phyloP scores from a whole-genome alignment of 2,888 invertebrate species.

The Drosophila kuntzei region DNA sequence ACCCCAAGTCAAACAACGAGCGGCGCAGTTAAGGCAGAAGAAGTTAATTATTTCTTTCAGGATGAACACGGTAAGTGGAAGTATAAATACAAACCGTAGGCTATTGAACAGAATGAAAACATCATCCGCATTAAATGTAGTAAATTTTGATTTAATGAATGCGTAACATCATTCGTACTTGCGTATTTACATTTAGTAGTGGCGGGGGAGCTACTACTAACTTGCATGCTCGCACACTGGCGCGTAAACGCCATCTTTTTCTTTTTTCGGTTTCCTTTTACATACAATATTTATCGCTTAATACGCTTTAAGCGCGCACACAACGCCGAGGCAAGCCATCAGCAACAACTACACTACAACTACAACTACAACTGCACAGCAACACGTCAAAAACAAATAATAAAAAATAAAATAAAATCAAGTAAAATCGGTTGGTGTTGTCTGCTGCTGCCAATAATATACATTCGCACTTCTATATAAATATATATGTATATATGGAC shows the following conservation, averaged over 20 bases:
- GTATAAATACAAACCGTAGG: constrained; percentile 6
- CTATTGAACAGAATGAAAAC: constrained; percentile 19
- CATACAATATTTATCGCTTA: constrained; percentile 77
- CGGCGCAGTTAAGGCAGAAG: constrained; percentile 79
- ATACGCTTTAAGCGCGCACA: constrained; percentile 66
- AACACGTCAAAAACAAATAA: constrained; percentile 57
- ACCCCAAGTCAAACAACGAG: constrained; percentile 61
- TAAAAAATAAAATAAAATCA: constrained; percentile 51
- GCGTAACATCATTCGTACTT: constrained; percentile 30
- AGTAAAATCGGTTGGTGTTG: constrained; percentile 66
- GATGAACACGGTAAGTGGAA: constrained; percentile 84
- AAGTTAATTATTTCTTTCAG: constrained; percentile 84
- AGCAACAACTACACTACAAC: constrained; percentile 35
- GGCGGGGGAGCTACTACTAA: constrained; percentile 60
- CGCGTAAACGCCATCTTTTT: constrained; percentile 81
- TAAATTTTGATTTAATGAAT: constrained; percentile 44
- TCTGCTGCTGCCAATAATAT: constrained; percentile 48
- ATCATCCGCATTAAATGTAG: neutral
- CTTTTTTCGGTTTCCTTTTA: constrained; percentile 76
- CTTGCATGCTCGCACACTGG: constrained; percentile 71
- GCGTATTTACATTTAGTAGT: constrained; percentile 38
- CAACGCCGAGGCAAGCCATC: constrained; percentile 48
- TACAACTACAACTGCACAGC: constrained; percentile 52
- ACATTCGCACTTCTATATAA: constrained; percentile 16
- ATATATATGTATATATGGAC: constrained; percentile 1